Percentiles rank a stretch among this genome's conserved stretches.
These are phyloP conservation scores for Bombus difficillimus DNA, from an alignment of 1,140 invertebrate genomes.

Conservation along the genomic window DNA sequence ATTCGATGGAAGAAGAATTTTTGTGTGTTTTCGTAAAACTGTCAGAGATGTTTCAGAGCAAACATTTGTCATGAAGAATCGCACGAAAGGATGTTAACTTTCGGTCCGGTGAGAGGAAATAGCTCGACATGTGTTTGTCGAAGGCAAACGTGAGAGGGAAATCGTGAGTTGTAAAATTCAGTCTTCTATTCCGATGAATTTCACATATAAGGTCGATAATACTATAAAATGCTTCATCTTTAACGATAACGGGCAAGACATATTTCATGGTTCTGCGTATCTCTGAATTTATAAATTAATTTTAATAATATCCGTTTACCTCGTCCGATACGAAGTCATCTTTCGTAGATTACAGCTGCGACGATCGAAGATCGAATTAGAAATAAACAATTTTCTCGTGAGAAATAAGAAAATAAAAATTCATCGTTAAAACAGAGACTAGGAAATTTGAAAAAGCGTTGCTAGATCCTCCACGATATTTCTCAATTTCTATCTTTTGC, in stretches of 20 bases:
- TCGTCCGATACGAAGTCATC: too few species aligned
- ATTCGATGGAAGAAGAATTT: background rate
- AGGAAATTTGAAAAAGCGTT: too few species aligned
- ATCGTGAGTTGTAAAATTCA: background rate
- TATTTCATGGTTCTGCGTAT: too few species aligned
- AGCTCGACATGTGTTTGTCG: constrained; percentile 1
- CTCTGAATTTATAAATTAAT: too few species aligned
- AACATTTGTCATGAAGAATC: constrained; percentile 5
- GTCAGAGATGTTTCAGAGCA: background rate
- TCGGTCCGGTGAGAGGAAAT: background rate
- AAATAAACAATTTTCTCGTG: too few species aligned
- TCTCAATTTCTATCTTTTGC: background rate
- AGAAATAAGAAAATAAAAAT: too few species aligned
- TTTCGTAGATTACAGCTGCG: too few species aligned
- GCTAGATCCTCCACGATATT: background rate
- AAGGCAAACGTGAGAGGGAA: background rate
- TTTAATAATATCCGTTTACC: too few species aligned
- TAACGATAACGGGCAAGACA: too few species aligned
- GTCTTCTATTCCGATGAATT: background rate
- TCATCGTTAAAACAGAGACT: too few species aligned
- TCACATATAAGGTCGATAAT: background rate
- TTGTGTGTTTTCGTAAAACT: background rate
- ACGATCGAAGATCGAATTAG: too few species aligned
- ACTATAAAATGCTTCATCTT: background rate
- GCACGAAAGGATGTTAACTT: background rate